Evolutionary conservation across 2,888 invertebrate species (phyloP).

Genomic region (Malacosoma neustria): DNA sequence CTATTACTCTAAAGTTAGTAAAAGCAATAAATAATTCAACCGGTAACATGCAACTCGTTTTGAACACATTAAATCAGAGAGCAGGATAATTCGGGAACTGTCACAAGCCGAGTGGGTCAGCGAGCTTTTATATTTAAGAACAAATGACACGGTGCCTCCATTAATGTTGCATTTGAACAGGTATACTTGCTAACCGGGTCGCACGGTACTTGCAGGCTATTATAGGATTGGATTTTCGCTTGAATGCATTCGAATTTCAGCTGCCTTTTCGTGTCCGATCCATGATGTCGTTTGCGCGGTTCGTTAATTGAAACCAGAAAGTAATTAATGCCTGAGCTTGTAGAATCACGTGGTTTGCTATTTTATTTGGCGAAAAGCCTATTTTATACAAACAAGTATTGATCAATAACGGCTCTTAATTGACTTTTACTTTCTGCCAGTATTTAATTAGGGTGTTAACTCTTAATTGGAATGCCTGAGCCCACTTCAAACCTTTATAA

Average conservation of each 20-base stretch:
- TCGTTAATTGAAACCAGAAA: slow-evolving; percentile 20
- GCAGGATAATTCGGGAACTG: slow-evolving; percentile 43
- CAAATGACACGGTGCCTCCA: slow-evolving; percentile 51
- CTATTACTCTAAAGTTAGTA: slow-evolving; percentile 3
- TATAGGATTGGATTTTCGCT: slow-evolving; percentile 56
- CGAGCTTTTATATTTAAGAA: slow-evolving; percentile 58
- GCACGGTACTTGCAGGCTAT: too few species aligned
- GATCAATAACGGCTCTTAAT: slow-evolving; percentile 16
- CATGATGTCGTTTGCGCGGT: slow-evolving; percentile 8
- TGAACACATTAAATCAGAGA: slow-evolving; percentile 22
- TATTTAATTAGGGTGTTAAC: slow-evolving; percentile 2
- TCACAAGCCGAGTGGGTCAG: slow-evolving; percentile 49
- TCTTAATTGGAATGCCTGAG: too few species aligned
- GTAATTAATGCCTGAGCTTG: slow-evolving; percentile 30
- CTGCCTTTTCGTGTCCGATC: slow-evolving; percentile 19
- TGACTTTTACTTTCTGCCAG: slow-evolving; percentile 16
- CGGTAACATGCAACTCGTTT: slow-evolving; percentile 7
- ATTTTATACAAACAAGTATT: slow-evolving; percentile 12
- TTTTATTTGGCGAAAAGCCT: slow-evolving; percentile 20
- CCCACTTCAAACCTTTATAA: too few species aligned
- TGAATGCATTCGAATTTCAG: slow-evolving; percentile 42
- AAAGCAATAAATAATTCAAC: slow-evolving; percentile 7
- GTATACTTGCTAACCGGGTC: slow-evolving; percentile 49
- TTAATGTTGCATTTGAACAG: slow-evolving; percentile 56
- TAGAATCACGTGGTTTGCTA: slow-evolving; percentile 15